Base-by-base conservation (phyloP, 2,888 invertebrate species). In the Calliopum simillimum region DNA sequence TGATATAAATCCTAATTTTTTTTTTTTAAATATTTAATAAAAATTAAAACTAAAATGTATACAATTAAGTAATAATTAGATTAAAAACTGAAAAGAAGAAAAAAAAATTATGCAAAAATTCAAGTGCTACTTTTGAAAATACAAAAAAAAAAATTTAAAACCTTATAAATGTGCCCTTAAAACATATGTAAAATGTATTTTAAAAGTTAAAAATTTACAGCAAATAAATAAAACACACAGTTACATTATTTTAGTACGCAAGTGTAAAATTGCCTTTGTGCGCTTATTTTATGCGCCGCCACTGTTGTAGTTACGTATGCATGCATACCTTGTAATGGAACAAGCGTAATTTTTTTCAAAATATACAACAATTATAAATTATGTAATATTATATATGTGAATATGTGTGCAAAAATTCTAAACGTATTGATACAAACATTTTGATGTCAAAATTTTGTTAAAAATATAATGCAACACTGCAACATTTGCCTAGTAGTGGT, bases 151-250 rank as follows among this genome's bases (percentile, higher is more conserved):
- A 8, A 13, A n/a, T 43, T 43, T 69, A 53, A 46, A 63, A 51
- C 47, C 51, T 68, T 47, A 68, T 67, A 68, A 74, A 63, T 72
- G 71, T 71, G 70, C 62, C 76, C 75, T 75, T 75, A 74, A 76
- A 74, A 78, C 74, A 76, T 73, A 58, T 58, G 71, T 21, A 4
- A n/a, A n/a, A n/a, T n/a, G n/a, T n/a, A n/a, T n/a, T 41, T 58
- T 61, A 13, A 25, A 25, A 59, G n/a, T 6, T 3, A 43, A 59
- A 59, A 33, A 8, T 33, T 33, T 33, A 33, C 33, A 33, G 33
- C 33, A 33, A 33, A 33, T 1, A 33, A 8, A 33, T 8, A 33
- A 33, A 4, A 33, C n/a, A n/a, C n/a, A 33, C 5, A 33, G 33
- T 8, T 33, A 33, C 33, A 33, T 33, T n/a, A n/a, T n/a, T n/a